Evolutionary conservation across 1,140 invertebrate species (phyloP).

Genomic region (Dendroctonus valens): DNA sequence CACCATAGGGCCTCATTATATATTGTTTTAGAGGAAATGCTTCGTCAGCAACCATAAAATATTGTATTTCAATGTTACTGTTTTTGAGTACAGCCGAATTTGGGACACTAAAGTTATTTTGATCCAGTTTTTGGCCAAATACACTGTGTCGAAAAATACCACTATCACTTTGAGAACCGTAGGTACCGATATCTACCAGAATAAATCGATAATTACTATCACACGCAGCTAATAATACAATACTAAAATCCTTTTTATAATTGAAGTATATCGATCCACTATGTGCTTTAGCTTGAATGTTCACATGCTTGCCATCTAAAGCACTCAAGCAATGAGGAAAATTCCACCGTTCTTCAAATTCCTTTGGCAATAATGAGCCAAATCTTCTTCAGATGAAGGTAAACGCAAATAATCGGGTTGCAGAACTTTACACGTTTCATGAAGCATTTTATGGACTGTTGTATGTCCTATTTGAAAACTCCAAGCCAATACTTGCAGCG

Average conservation of each 20-base stretch:
- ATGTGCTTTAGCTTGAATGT: constrained; percentile 21
- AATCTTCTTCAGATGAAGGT: constrained; percentile 23
- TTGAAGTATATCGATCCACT: constrained; percentile 40
- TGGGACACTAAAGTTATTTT: constrained; percentile 24
- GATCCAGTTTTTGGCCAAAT: constrained; percentile 20
- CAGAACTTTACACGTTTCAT: constrained; percentile 40
- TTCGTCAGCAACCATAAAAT: constrained; percentile 36
- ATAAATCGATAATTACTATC: constrained; percentile 51
- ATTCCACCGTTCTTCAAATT: constrained; percentile 32
- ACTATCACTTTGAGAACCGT: constrained; percentile 46
- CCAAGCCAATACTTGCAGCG: constrained; percentile 20
- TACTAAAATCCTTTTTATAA: constrained; percentile 50
- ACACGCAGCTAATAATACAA: constrained; percentile 50
- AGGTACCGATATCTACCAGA: constrained; percentile 48
- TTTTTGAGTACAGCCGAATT: neutral
- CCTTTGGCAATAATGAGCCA: constrained; percentile 23
- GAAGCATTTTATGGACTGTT: constrained; percentile 26
- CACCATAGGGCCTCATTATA: constrained; percentile 34
- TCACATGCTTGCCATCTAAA: constrained; percentile 36
- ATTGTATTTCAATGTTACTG: constrained; percentile 1
- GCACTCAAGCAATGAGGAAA: constrained; percentile 34
- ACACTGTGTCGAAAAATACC: constrained; percentile 25
- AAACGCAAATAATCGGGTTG: constrained; percentile 28
- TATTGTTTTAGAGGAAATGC: constrained; percentile 35
- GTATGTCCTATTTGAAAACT: constrained; percentile 20